Evolutionary conservation across 2,888 invertebrate genomes (phyloP).

Genomic region (Pogonocherus hispidulus): DNA sequence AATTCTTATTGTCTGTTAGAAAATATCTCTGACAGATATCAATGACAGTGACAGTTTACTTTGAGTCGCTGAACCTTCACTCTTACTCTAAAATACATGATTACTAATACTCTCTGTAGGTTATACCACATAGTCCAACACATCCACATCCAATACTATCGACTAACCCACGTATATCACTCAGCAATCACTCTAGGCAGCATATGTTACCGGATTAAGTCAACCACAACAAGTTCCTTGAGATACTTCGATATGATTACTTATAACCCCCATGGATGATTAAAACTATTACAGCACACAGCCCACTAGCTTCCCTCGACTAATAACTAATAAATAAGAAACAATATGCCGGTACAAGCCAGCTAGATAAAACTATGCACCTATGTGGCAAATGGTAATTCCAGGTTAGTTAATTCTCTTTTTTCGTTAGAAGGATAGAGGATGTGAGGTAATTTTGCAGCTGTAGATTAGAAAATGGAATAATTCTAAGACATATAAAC

Average conservation of each 20-base stretch:
- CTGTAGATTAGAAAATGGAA: slow-evolving; percentile 31
- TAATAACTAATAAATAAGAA: slow-evolving; percentile 25
- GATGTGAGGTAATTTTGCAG: slow-evolving; percentile 16
- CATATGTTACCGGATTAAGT: slow-evolving; percentile 19
- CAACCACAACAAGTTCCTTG: background rate
- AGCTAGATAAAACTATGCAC: slow-evolving; percentile 30
- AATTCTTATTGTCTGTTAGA: no score
- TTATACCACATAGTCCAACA: no score
- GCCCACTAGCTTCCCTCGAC: background rate
- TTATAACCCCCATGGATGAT: slow-evolving; percentile 28
- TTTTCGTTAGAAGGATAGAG: slow-evolving; percentile 24
- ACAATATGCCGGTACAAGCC: slow-evolving; percentile 30
- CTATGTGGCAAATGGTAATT: slow-evolving; percentile 4
- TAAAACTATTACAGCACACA: slow-evolving; percentile 14
- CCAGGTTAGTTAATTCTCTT: background rate
- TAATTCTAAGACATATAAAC: slow-evolving; percentile 31
- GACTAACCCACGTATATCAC: background rate
- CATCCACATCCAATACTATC: no score
- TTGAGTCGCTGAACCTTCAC: no score
- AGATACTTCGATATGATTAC: slow-evolving; percentile 4
- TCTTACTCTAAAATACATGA: no score
- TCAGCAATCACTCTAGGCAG: background rate
- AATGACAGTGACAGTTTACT: no score
- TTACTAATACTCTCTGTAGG: no score
- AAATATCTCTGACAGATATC: no score